Evolutionary conservation across 2,888 invertebrate genomes (phyloP).

Genomic region (Acanthopleura granulata): DNA sequence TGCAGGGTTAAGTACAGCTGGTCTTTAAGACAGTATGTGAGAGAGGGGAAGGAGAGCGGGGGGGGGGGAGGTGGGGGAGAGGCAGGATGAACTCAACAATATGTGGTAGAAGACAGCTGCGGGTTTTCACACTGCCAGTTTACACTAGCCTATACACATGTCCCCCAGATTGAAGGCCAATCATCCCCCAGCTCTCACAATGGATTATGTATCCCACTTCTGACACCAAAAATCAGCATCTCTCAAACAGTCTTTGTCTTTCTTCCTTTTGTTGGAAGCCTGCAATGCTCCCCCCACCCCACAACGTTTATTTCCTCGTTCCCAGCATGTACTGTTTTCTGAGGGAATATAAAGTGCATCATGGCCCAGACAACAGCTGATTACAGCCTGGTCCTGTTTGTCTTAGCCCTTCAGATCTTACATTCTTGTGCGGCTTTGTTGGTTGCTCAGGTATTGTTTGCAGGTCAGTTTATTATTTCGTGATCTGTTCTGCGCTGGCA

Average conservation of each 20-base stretch:
- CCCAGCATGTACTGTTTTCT: no score
- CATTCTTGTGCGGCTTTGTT: no score
- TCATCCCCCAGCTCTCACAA: neutral
- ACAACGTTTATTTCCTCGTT: no score
- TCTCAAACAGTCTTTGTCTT: neutral
- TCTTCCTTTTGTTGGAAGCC: no score
- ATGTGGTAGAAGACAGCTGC: neutral
- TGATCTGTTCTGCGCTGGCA: no score
- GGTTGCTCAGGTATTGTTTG: no score
- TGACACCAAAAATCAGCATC: neutral
- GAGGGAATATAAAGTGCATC: no score
- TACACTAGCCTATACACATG: neutral
- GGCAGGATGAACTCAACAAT: constrained; percentile 14
- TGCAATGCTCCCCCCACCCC: no score
- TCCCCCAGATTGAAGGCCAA: neutral
- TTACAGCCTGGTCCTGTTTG: no score
- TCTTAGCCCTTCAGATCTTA: no score
- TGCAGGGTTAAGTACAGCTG: neutral
- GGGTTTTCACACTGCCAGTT: neutral
- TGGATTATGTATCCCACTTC: neutral
- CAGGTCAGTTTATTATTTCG: no score
- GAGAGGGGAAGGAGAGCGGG: neutral
- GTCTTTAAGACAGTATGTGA: neutral
- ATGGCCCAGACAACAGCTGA: no score
- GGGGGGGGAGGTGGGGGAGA: neutral